Evolutionary conservation across 2,888 invertebrate genomes (phyloP).

Genomic region (Cryptus armator): DNA sequence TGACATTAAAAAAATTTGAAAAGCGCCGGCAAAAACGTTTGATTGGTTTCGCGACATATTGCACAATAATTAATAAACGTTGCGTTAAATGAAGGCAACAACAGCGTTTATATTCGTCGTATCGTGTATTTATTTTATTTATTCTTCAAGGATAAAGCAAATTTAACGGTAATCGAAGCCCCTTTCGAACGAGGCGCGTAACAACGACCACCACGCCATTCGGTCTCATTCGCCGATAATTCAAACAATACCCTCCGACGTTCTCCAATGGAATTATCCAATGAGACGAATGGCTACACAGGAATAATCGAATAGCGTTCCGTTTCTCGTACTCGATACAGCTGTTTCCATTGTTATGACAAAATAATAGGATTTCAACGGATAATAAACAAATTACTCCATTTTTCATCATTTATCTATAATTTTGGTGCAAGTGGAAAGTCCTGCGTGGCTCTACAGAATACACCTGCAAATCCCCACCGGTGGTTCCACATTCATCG

Average conservation of each 20-base stretch:
- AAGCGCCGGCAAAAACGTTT: not conserved
- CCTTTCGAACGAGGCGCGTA: not conserved
- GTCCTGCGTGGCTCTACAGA: not conserved
- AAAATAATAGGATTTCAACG: not conserved
- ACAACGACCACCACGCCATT: constrained; percentile 6
- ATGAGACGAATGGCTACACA: not conserved
- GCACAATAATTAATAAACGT: not conserved
- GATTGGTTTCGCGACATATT: not conserved
- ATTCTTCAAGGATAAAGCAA: not conserved
- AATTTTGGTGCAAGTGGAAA: not conserved
- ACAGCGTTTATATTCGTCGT: not conserved
- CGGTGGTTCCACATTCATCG: constrained; percentile 36
- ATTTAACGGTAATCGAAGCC: not conserved
- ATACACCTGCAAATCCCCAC: constrained; percentile 8
- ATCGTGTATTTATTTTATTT: not conserved
- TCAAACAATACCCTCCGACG: not conserved
- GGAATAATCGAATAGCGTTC: not conserved
- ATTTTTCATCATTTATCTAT: not conserved
- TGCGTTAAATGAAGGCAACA: not conserved
- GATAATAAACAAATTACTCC: not conserved
- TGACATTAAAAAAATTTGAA: not conserved
- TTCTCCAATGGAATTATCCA: constrained; percentile 1
- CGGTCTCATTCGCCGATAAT: not conserved
- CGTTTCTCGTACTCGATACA: not conserved
- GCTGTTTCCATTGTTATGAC: not conserved